Percentiles rank a stretch among this genome's conserved stretches.
These are phyloP conservation scores for Gymnogyps californianus DNA, from an alignment of 2,113 vertebrate genomes.

Conservation along the genomic window DNA sequence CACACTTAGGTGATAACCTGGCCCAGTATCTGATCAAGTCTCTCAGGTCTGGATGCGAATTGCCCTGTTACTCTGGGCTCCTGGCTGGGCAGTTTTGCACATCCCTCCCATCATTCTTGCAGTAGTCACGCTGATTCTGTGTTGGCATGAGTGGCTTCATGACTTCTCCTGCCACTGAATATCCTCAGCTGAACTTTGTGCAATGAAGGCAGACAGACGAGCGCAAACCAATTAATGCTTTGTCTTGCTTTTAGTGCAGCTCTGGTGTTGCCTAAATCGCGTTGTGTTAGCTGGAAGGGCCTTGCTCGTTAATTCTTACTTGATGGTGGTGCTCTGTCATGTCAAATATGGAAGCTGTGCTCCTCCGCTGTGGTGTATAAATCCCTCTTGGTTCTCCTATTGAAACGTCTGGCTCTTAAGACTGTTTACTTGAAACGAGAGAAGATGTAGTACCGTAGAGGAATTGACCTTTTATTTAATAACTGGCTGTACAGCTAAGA, in stretches of 20 bases:
- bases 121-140: accelerated
- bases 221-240: neutral
- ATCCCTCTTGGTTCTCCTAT: neutral
- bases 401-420: neutral
- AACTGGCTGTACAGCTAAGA: neutral
- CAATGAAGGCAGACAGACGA: neutral
- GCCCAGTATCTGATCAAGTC: neutral
- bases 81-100: neutral
- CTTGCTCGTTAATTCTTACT: neutral
- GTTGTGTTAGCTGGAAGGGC: neutral
- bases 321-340: neutral
- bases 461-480: neutral
- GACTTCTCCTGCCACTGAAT: neutral
- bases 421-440: neutral
- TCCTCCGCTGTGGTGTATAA: neutral
- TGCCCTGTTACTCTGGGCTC: neutral
- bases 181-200: constrained; percentile 32
- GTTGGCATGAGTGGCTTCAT: neutral
- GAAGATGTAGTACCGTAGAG: neutral
- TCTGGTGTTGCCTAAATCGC: neutral
- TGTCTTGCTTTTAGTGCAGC: neutral
- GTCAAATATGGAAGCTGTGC: neutral
- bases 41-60: neutral
- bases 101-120: neutral
- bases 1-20: neutral